These are phyloP conservation scores for Tiliacea citrago DNA, from an alignment of 2,888 invertebrate genomes.

Conservation along the genomic window DNA sequence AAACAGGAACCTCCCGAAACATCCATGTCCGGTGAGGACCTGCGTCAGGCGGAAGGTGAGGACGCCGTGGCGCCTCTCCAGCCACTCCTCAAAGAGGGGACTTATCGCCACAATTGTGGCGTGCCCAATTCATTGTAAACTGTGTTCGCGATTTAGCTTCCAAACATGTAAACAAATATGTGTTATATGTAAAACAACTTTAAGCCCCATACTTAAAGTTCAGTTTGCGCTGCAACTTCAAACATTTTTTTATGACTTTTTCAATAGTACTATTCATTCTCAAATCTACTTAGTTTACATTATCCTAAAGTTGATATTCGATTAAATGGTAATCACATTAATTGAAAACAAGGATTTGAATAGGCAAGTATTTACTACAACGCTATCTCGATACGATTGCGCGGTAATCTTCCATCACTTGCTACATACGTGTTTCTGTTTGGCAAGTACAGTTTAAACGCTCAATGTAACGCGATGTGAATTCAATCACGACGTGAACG, in stretches of 20 bases:
- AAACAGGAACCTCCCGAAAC: too few relatives aligned
- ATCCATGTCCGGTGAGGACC: too few relatives aligned
- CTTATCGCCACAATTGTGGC: too few relatives aligned
- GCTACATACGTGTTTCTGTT: background rate
- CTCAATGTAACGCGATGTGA: background rate
- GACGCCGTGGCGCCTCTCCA: too few relatives aligned
- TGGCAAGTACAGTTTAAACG: background rate
- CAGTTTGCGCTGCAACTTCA: background rate
- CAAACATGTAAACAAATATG: background rate
- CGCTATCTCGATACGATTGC: background rate
- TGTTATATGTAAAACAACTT: too few relatives aligned
- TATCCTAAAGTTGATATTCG: background rate
- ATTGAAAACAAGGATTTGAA: too few relatives aligned
- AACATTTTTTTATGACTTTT: too few relatives aligned
- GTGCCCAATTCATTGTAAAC: too few relatives aligned
- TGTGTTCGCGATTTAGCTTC: constrained; percentile 13
- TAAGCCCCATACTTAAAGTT: too few relatives aligned
- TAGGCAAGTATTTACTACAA: too few relatives aligned
- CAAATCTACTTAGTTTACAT: background rate
- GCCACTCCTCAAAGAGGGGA: too few relatives aligned
- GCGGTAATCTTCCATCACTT: background rate
- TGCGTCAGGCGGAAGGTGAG: too few relatives aligned
- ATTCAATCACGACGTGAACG: background rate
- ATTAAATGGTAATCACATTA: background rate
- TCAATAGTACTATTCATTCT: background rate